Conservation (phyloP, 2,113 vertebrate genomes). For the Procavia capensis region DNA sequence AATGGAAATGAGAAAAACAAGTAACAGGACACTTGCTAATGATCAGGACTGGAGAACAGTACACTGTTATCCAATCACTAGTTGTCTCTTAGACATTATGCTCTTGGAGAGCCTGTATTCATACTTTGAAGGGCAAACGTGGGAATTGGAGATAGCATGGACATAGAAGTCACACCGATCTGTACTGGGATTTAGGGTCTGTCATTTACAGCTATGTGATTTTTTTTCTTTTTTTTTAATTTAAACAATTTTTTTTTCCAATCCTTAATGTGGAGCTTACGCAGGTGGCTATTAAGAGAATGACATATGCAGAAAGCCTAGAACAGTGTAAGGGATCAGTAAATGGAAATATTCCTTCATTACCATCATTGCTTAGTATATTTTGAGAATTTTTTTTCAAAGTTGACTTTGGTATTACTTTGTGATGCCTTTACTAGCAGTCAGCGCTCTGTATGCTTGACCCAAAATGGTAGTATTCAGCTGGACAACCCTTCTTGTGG, state of each 20-base stretch:
- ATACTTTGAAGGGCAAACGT: neutral
- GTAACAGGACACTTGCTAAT: neutral
- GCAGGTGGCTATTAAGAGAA: neutral
- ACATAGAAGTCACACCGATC: neutral
- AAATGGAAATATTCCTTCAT: neutral
- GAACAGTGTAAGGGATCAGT: neutral
- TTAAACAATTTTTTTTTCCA: slow-evolving; percentile 18
- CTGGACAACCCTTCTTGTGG: neutral
- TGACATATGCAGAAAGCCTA: neutral
- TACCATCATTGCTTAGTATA: neutral
- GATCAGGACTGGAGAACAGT: neutral
- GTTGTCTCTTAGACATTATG: neutral
- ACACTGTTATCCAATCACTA: neutral
- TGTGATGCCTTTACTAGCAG: neutral
- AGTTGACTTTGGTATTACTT: neutral
- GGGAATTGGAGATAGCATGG: neutral
- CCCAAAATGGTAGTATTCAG: neutral
- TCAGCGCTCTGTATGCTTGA: neutral
- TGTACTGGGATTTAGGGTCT: neutral
- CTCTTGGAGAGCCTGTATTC: neutral
- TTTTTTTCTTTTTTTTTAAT: neutral
- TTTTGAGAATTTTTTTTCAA: slow-evolving; percentile 23
- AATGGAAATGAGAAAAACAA: neutral
- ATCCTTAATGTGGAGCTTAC: neutral
- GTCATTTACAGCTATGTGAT: neutral